Evolutionary conservation across 2,888 invertebrate species (phyloP), one percentile per base, ranked within the genome.

Genomic region (Lasioglossum villosulum): DNA sequence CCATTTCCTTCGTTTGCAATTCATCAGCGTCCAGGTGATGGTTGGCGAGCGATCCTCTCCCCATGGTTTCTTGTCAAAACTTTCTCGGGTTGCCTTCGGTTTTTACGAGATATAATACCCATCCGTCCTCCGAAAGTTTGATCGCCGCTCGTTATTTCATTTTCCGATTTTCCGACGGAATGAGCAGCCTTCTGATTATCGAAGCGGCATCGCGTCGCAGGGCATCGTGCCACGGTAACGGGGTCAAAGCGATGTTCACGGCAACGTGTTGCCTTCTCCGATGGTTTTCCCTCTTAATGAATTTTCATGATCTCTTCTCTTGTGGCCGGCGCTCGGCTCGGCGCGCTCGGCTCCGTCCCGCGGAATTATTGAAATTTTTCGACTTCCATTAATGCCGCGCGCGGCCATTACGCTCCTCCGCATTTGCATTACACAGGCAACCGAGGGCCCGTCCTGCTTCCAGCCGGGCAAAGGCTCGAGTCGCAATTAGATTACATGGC

Each of bases 141-240:
- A 85, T 83, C 78, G 42, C 14, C 63, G 56, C 68, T 75, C 77
- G 78, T 84, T 89, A 88, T 86, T 82, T 88, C 72, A 89, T 89
- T 86, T 83, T 73, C 78, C 63, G 82, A 84, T 89, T 88, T 90
- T 82, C 75, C 78, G 52, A 30, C 39, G 30, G 75, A 45, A 3
- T 63, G 80, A 37, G 66, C 75, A 75, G 66, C 48, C 48, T 52
- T 86, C 78, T 75, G 83, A 86, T 83, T 81, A 87, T 81, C 68
- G 83, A 52, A 59, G 59, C 42, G 37, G 39, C 72, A 52, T 39
- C 48, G 30, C 14, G 52, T 34, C 19, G 56, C 70, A 5, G 23
- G 23, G 23, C 34, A 23, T 23, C 23, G 37, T 10, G 10, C 4
- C 37, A 19, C 23, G 34, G 34, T 80, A 89, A 88, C 82, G 74